A percentile compares a stretch with the other conserved stretches of the same genome.
Evolutionary conservation across 2,113 vertebrate species (phyloP).

Genomic region (Calonectris borealis): DNA sequence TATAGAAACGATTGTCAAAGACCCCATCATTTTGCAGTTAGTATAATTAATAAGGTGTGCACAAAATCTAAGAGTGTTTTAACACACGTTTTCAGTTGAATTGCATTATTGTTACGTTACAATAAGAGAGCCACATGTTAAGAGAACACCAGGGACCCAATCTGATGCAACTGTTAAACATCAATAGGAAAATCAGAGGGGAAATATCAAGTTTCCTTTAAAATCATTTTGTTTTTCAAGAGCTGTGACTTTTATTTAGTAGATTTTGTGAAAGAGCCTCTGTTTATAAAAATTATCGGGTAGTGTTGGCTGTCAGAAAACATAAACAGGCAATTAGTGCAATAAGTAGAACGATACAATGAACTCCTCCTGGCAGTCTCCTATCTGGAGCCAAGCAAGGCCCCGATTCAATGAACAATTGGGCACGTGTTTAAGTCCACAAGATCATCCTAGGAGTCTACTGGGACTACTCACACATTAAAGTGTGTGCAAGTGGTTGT

Average conservation of each 20-base stretch:
- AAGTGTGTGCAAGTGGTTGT: not conserved
- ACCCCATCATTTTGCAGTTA: conserved; percentile 63
- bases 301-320: conserved; percentile 61
- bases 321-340: conserved; percentile 62
- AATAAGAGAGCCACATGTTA: conserved; percentile 56
- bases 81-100: conserved; percentile 43
- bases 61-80: conserved; percentile 38
- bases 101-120: conserved; percentile 41
- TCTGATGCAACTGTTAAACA: conserved; percentile 8
- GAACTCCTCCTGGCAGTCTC: conserved; percentile 19
- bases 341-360: not conserved
- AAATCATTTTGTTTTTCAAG: conserved; percentile 35
- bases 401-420: not conserved
- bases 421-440: not conserved
- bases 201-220: conserved; percentile 38
- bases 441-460: not conserved
- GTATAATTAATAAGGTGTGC: conserved; percentile 68
- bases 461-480: not conserved
- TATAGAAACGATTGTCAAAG: conserved; percentile 48
- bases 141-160: conserved; percentile 22
- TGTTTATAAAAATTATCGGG: conserved; percentile 63
- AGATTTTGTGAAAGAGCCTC: conserved; percentile 21
- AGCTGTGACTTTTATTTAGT: conserved; percentile 37
- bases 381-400: not conserved
- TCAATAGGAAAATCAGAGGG: conserved; percentile 5